These are phyloP conservation scores for Brachyrhaphis roseni DNA, from an alignment of 2,797 vertebrate genomes.

Conservation along the genomic window DNA sequence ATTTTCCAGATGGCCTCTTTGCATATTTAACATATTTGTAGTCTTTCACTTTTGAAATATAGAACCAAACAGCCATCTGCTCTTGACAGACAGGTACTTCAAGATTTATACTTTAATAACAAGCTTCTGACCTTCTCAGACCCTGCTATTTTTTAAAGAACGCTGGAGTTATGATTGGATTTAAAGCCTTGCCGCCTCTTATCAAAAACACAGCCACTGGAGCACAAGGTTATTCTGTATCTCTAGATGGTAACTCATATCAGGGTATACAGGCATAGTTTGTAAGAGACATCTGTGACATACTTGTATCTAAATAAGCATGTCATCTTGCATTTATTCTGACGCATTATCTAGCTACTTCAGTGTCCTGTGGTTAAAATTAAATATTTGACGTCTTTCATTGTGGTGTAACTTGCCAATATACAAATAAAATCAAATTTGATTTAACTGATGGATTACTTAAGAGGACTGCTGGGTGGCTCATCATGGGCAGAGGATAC, in stretches of 20 bases:
- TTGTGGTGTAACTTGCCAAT: background rate
- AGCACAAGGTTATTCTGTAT: conserved; percentile 12
- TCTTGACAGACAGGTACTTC: conserved; percentile 7
- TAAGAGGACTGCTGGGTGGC: too few species aligned
- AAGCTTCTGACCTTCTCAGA: conserved; percentile 17
- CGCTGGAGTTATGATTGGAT: conserved; percentile 24
- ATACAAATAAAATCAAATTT: background rate
- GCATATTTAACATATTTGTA: background rate
- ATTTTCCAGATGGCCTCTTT: background rate
- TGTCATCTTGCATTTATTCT: background rate
- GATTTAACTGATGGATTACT: too few species aligned
- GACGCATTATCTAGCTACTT: background rate
- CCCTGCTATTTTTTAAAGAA: conserved; percentile 17
- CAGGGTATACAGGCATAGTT: background rate
- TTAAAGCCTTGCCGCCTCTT: conserved; percentile 26
- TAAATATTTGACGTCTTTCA: background rate
- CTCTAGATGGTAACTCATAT: conserved; percentile 4
- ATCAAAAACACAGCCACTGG: conserved; percentile 15
- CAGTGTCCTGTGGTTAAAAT: background rate
- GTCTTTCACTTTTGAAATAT: conserved; percentile 7
- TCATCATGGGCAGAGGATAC: too few species aligned
- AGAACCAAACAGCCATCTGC: conserved; percentile 6
- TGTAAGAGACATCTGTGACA: background rate
- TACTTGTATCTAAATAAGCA: background rate
- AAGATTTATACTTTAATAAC: conserved; percentile 42